phyloP scores from a whole-genome alignment of 2,797 vertebrate species.

The Megalops cyprinoides region DNA sequence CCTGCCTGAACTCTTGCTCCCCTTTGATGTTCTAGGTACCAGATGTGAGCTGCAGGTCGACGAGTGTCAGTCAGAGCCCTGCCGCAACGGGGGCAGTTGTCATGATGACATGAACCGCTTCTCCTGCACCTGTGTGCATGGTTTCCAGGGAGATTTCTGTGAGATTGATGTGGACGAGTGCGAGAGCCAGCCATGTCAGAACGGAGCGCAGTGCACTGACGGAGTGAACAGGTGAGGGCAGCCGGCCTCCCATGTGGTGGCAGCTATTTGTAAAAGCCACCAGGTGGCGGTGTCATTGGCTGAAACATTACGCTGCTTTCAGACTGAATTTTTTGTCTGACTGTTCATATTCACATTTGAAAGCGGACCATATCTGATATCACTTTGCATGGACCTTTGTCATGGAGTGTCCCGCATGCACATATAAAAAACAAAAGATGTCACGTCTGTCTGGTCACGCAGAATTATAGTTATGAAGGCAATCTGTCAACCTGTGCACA shows the following conservation, averaged over 20 bases:
- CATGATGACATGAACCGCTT: constrained; percentile 69
- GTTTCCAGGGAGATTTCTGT: constrained; percentile 82
- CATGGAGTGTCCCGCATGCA: too few species aligned
- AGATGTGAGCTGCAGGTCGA: constrained; percentile 84
- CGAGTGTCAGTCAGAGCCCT: constrained; percentile 81
- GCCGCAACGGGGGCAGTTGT: constrained; percentile 80
- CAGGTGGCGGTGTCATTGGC: background rate
- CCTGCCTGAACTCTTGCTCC: background rate
- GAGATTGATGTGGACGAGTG: constrained; percentile 79
- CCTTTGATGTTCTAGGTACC: constrained; percentile 72
- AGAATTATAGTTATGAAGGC: too few species aligned
- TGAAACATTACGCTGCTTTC: too few species aligned
- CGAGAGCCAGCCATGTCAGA: constrained; percentile 78
- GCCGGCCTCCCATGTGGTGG: background rate
- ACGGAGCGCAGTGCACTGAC: constrained; percentile 77
- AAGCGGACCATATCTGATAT: too few species aligned
- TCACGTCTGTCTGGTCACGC: too few species aligned
- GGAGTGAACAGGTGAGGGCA: constrained; percentile 69
- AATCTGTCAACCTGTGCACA: too few species aligned
- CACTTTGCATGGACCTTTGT: too few species aligned
- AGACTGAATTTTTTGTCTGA: too few species aligned
- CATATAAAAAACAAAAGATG: too few species aligned
- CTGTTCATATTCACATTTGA: too few species aligned
- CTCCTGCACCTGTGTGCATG: constrained; percentile 74
- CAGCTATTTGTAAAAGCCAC: background rate